Percentiles rank a stretch among this genome's conserved stretches.
Conservation (phyloP, 64 coral and sea anemone genomes). For the Porites australiensis region DNA sequence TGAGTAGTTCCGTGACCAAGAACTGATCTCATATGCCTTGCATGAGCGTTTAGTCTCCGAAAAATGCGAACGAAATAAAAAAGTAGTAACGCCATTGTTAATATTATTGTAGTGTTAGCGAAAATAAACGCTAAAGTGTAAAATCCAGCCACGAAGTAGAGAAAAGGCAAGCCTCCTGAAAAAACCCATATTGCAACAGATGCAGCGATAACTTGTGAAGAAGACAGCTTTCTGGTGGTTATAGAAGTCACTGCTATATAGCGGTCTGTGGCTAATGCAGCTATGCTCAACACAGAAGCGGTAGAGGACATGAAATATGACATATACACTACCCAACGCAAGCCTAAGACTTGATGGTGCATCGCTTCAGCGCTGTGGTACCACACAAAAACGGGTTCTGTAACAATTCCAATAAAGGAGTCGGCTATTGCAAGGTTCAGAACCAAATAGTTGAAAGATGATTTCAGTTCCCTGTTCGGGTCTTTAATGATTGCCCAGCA, state of each 20-base stretch:
- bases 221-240: constrained; percentile 39
- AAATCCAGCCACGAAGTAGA: constrained; percentile 66
- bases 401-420: constrained; percentile 71
- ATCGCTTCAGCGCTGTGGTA: constrained; percentile 80
- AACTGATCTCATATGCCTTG: background rate
- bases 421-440: constrained; percentile 85
- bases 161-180: constrained; percentile 28
- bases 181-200: constrained; percentile 66
- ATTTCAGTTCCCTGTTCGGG: constrained; percentile 76
- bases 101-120: constrained; percentile 58
- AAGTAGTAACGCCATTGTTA: constrained; percentile 21
- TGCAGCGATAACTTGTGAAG: background rate
- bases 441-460: constrained; percentile 88
- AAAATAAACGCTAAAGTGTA: constrained; percentile 70
- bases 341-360: constrained; percentile 36
- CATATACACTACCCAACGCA: constrained; percentile 78
- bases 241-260: constrained; percentile 57
- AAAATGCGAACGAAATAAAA: constrained; percentile 64
- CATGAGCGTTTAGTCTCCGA: constrained; percentile 53
- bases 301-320: constrained; percentile 82
- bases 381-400: constrained; percentile 83
- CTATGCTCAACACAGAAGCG: constrained; percentile 86
- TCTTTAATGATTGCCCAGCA: constrained; percentile 74
- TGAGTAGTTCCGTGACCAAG: background rate
- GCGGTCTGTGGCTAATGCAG: constrained; percentile 71